A percentile compares a stretch with the other conserved stretches of the same genome.
These are phyloP conservation scores for Formica selysi DNA, from an alignment of 1,140 invertebrate species.

Conservation along the genomic window DNA sequence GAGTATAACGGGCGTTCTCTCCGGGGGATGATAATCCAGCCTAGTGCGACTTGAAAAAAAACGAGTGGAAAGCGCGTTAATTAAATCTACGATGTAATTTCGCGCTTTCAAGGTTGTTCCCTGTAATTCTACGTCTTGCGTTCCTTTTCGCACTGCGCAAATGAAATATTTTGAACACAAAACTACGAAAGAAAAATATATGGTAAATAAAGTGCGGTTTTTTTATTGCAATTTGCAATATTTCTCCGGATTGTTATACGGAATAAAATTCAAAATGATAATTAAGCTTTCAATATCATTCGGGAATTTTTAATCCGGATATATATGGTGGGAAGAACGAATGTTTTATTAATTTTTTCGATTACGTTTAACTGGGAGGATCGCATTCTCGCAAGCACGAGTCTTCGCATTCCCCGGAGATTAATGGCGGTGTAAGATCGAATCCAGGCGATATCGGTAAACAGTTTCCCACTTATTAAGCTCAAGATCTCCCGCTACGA, in stretches of 20 bases:
- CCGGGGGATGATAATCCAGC: slow-evolving; percentile 20
- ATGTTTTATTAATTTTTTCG: background rate
- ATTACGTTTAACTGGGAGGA: slow-evolving; percentile 29
- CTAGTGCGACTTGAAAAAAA: slow-evolving; percentile 49
- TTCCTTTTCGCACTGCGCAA: background rate
- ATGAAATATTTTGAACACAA: background rate
- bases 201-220: background rate
- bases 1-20: slow-evolving; percentile 29
- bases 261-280: background rate
- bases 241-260: background rate
- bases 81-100: slow-evolving; percentile 53
- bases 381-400: slow-evolving; percentile 34
- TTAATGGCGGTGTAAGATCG: slow-evolving; percentile 45
- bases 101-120: slow-evolving; percentile 3
- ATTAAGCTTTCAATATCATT: slow-evolving; percentile 4
- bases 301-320: background rate
- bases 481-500: slow-evolving; percentile 32
- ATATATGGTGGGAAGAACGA: background rate
- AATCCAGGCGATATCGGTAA: slow-evolving; percentile 44
- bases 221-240: background rate
- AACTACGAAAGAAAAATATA: slow-evolving; percentile 10
- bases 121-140: background rate
- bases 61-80: slow-evolving; percentile 50
- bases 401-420: slow-evolving; percentile 42
- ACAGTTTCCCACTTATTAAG: slow-evolving; percentile 55